Percentiles rank a stretch among this genome's conserved stretches.
Conservation (phyloP, 2,888 invertebrate species). For the Drosophila formosana region DNA sequence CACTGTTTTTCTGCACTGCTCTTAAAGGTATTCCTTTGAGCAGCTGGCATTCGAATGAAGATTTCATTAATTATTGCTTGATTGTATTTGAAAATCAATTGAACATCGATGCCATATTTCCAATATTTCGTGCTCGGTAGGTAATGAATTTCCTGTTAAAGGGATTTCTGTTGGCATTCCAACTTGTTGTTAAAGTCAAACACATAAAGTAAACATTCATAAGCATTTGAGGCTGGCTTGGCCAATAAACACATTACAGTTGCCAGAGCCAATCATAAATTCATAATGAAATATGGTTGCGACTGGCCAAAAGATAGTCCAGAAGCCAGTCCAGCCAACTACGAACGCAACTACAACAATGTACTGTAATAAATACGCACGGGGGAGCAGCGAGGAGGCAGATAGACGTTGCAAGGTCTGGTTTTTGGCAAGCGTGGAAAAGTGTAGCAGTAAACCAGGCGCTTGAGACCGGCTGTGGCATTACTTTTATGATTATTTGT, state of each 20-base stretch:
- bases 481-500: slow-evolving; percentile 84
- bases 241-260: slow-evolving; percentile 77
- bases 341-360: slow-evolving; percentile 36
- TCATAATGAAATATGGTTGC: slow-evolving; percentile 81
- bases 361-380: slow-evolving; percentile 60
- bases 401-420: slow-evolving; percentile 45
- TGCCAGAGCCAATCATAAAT: slow-evolving; percentile 79
- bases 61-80: slow-evolving; percentile 9
- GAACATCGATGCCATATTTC: not conserved
- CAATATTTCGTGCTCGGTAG: not conserved
- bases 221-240: slow-evolving; percentile 56
- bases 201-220: slow-evolving; percentile 34
- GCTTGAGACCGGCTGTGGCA: slow-evolving; percentile 64
- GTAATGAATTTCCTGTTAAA: slow-evolving; percentile 3
- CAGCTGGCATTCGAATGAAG: not conserved
- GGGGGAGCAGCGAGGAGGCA: not conserved
- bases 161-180: not conserved
- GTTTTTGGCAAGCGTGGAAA: slow-evolving; percentile 44
- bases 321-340: slow-evolving; percentile 37
- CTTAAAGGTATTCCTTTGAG: slow-evolving; percentile 13
- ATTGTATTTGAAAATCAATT: slow-evolving; percentile 12
- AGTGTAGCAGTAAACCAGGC: slow-evolving; percentile 56
- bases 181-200: slow-evolving; percentile 31
- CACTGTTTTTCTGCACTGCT: slow-evolving; percentile 39
- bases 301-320: slow-evolving; percentile 36